Conservation (phyloP, 2,113 vertebrate genomes). For the Piprites chloris region DNA sequence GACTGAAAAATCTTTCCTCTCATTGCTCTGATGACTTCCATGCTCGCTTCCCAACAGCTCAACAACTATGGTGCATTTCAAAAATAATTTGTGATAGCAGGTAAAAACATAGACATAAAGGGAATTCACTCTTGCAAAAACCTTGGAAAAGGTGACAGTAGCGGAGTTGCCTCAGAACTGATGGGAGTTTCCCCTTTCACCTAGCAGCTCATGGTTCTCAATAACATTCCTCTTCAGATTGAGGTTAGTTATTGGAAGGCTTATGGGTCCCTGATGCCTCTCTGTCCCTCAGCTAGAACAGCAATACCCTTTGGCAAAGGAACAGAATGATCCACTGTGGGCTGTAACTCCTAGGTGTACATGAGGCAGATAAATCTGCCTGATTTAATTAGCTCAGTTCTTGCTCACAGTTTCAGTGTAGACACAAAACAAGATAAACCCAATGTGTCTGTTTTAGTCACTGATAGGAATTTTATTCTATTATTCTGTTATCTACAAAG, state of each 20-base stretch:
- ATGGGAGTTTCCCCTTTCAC: neutral
- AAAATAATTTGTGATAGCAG: neutral
- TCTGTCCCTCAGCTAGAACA: neutral
- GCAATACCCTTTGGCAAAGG: neutral
- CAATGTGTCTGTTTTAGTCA: neutral
- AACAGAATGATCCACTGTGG: neutral
- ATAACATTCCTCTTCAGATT: neutral
- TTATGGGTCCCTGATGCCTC: neutral
- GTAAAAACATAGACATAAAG: neutral
- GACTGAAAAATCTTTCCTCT: neutral
- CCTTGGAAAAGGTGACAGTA: neutral
- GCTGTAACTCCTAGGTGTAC: neutral
- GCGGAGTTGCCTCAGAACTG: neutral
- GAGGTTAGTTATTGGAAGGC: neutral
- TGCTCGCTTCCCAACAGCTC: neutral
- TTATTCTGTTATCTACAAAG: slow-evolving; percentile 42
- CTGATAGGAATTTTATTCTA: neutral
- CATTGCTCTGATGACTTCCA: neutral
- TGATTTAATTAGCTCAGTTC: neutral
- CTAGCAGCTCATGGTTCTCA: neutral
- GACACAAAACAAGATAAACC: slow-evolving; percentile 28
- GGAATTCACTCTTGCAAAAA: neutral
- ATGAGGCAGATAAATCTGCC: neutral
- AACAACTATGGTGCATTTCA: neutral
- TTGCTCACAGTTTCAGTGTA: slow-evolving; percentile 50